Base-by-base conservation (phyloP, 2,797 vertebrate species). In the Morelia viridis region DNA sequence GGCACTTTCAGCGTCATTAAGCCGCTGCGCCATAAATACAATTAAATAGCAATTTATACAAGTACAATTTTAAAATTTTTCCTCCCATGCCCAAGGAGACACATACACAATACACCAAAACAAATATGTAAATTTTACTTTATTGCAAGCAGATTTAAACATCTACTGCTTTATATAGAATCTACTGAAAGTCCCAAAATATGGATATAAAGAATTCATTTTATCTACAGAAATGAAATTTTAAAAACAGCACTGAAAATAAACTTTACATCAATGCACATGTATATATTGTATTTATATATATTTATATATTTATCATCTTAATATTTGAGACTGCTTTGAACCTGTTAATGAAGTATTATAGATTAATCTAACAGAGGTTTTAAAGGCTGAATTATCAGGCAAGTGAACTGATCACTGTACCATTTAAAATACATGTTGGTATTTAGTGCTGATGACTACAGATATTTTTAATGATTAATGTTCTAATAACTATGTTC, bases 91-190 rank as follows among this genome's bases (percentile, higher is more conserved):
- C 87, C 28, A 91, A 5, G 62, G 95, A 92, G 96, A 94, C 91
- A 24, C 35, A 93, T 95, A 96, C 57, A 76, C 86, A 91, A 53
- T 58, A 92, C 35, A 5, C 24, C 60, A 91, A 96, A 94, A 93
- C 41, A 85, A 71, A 91, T 95, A 83, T 94, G 91, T 93, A 93
- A 94, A 94, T 94, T 96, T 96, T 95, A 94, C 98, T 98, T 98
- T 98, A 98, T 98, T 98, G 97, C 96, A 98, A 98, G 98, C 97
- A 98, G 97, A 98, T 97, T 92, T 97, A 97, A 92, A 92, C 96
- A 96, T 95, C 96, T 95, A 93, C 98, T 97, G 96, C 97, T 96
- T 95, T 94, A 88, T 96, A 94, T 94, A 80, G 71, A 94, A 95
- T 96, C 98, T 98, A 98, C 96, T 95, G 96, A 98, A 97, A 98